phyloP scores from a whole-genome alignment of 2,888 invertebrate species.

The Apotomis betuletana region DNA sequence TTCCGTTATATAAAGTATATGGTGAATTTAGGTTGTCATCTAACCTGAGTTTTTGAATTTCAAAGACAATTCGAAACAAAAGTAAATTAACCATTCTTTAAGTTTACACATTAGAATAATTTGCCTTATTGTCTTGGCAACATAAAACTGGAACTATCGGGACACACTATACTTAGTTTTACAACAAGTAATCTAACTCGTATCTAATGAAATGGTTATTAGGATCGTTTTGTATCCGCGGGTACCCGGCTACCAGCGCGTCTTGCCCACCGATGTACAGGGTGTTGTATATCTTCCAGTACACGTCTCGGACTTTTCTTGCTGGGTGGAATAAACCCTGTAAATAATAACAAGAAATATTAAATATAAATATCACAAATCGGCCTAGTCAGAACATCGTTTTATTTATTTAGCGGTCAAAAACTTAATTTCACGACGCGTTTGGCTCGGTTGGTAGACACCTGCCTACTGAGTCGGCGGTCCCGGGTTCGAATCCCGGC shows the following conservation, averaged over 20 bases:
- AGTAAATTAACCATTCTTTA: neutral
- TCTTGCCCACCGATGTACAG: slow-evolving; percentile 99
- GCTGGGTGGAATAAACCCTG: slow-evolving; percentile 99
- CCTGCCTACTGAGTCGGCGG: no score
- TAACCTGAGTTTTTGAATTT: neutral
- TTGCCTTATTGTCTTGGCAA: slow-evolving; percentile 2
- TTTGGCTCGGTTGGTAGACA: no score
- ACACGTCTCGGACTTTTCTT: slow-evolving; percentile 99
- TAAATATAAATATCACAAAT: no score
- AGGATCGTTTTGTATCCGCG: slow-evolving; percentile 97
- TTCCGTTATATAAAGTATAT: no score
- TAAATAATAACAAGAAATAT: slow-evolving; percentile 55
- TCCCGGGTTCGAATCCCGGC: no score
- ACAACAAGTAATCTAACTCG: slow-evolving; percentile 96
- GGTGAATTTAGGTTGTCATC: no score
- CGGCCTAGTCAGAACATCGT: no score
- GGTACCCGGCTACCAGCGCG: slow-evolving; percentile 98
- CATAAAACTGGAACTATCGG: slow-evolving; percentile 45
- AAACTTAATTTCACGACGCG: no score
- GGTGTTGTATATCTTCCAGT: slow-evolving; percentile 99
- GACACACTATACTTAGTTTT: slow-evolving; percentile 61
- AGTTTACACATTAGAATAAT: neutral
- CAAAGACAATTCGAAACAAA: neutral
- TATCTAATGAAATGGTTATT: slow-evolving; percentile 96
- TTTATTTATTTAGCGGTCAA: no score